phyloP scores from a whole-genome alignment of 2,113 vertebrate genomes.

The Boleophthalmus pectinirostris region DNA sequence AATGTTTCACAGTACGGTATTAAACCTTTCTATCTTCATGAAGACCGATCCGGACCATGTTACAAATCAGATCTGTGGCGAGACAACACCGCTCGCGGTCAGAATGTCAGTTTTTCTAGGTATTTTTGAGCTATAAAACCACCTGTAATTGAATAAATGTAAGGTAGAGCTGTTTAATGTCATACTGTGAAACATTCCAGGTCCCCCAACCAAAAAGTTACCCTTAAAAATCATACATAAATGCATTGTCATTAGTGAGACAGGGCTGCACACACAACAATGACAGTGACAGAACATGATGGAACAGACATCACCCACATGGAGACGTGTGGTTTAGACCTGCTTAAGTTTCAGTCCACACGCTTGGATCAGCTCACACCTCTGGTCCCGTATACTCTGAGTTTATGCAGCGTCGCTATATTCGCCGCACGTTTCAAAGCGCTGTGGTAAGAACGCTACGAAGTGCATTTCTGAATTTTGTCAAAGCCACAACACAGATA shows the following conservation, averaged over 20 bases:
- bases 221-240: too few species aligned
- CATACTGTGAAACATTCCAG: too few species aligned
- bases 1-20: too few species aligned
- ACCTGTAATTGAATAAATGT: too few species aligned
- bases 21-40: too few species aligned
- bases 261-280: slow-evolving; percentile 9
- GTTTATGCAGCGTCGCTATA: neutral
- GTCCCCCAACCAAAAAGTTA: too few species aligned
- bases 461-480: neutral
- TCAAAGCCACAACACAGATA: neutral
- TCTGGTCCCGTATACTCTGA: neutral
- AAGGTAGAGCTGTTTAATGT: too few species aligned
- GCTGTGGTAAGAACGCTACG: neutral
- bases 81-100: too few species aligned
- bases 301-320: slow-evolving; percentile 27
- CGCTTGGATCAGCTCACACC: neutral
- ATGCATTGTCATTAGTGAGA: neutral
- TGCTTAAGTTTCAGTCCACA: slow-evolving; percentile 13
- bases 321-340: slow-evolving; percentile 6
- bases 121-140: too few species aligned
- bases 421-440: neutral
- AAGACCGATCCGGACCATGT: too few species aligned
- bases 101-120: too few species aligned
- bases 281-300: slow-evolving; percentile 35
- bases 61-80: too few species aligned